These are phyloP conservation scores for Apoda limacodes DNA, from an alignment of 2,888 invertebrate species.

Conservation along the genomic window DNA sequence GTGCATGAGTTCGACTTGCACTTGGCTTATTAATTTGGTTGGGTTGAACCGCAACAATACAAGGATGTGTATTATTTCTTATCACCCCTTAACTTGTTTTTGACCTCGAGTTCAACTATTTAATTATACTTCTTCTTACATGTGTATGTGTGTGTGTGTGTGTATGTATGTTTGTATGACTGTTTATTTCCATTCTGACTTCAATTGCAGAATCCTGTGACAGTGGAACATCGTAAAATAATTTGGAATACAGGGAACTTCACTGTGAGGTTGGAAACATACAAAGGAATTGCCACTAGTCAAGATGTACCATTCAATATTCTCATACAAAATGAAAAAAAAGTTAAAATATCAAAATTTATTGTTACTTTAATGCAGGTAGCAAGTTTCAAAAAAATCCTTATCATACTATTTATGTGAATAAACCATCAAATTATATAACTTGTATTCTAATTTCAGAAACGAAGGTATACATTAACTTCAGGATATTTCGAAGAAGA, in stretches of 20 bases:
- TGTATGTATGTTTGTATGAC: too few species aligned
- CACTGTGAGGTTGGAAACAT: conserved; percentile 37
- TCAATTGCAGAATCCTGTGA: too few species aligned
- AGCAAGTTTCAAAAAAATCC: too few species aligned
- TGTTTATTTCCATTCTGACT: too few species aligned
- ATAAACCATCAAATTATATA: not conserved
- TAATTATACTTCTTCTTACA: conserved; percentile 26
- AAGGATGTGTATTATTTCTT: too few species aligned
- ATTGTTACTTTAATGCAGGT: conserved; percentile 41
- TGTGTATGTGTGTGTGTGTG: too few species aligned
- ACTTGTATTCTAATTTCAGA: conserved; percentile 31
- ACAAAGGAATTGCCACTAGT: conserved; percentile 37
- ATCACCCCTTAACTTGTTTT: too few species aligned
- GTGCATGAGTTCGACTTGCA: too few species aligned
- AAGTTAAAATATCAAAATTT: conserved; percentile 37
- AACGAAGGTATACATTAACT: conserved; percentile 36
- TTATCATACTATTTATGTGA: too few species aligned
- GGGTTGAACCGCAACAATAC: too few species aligned
- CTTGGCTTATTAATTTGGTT: too few species aligned
- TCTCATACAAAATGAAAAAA: conserved; percentile 38
- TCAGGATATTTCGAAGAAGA: conserved; percentile 42
- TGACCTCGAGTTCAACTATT: too few species aligned
- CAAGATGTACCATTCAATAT: conserved; percentile 43
- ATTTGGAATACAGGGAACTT: conserved; percentile 33
- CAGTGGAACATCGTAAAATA: conserved; percentile 33